Evolutionary conservation across 2,797 vertebrate genomes (phyloP).

Genomic region (Benthosema pterotum): DNA sequence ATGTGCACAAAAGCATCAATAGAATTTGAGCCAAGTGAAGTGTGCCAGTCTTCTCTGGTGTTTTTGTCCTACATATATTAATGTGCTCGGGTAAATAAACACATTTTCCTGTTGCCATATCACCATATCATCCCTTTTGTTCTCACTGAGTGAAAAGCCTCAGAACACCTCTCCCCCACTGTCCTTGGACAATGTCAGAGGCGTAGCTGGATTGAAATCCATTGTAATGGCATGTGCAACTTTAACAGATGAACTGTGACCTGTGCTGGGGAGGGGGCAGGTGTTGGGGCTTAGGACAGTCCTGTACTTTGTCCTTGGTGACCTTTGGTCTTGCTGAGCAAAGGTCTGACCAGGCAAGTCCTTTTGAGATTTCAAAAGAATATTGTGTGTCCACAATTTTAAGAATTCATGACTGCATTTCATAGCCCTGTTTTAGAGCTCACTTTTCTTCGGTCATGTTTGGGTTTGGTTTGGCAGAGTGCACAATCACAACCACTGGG

Average conservation of each 20-base stretch:
- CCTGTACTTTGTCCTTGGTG: constrained; percentile 5
- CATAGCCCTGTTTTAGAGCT: too few species aligned
- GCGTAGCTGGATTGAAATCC: too few species aligned
- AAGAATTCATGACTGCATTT: too few species aligned
- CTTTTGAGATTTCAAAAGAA: not conserved
- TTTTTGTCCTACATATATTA: not conserved
- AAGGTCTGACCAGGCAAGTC: not conserved
- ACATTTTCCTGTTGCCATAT: not conserved
- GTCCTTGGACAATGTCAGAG: not conserved
- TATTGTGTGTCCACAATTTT: not conserved
- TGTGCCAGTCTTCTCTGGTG: not conserved
- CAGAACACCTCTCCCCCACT: too few species aligned
- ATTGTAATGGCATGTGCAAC: too few species aligned
- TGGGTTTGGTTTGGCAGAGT: not conserved
- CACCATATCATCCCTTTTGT: constrained; percentile 2
- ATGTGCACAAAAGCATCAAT: not conserved
- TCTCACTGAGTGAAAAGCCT: not conserved
- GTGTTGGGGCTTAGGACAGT: not conserved
- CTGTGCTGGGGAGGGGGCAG: not conserved
- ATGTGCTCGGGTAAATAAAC: not conserved
- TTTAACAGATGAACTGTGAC: not conserved
- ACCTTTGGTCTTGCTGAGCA: constrained; percentile 23
- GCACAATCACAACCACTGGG: too few species aligned
- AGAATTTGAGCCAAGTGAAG: not conserved
- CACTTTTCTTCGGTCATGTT: not conserved